phyloP scores from a whole-genome alignment of 2,888 invertebrate species.

The Villa cingulata region DNA sequence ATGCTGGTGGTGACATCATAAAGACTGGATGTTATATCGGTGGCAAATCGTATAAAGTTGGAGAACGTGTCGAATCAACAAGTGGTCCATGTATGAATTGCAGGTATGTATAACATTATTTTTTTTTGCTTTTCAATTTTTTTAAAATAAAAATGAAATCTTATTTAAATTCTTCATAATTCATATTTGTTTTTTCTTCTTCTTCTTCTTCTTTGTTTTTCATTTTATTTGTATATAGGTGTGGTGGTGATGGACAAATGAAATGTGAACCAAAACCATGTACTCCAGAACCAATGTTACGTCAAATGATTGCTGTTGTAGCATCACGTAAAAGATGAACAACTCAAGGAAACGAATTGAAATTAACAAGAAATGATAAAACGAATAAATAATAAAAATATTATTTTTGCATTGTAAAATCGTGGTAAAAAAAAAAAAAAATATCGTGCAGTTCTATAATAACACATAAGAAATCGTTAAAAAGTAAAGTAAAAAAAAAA shows the following conservation, averaged over 20 bases:
- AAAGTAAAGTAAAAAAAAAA: too few species aligned
- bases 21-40: slow-evolving; percentile 71
- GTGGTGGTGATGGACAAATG: slow-evolving; percentile 87
- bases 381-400: too few species aligned
- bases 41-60: slow-evolving; percentile 72
- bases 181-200: background rate
- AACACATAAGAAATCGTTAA: too few species aligned
- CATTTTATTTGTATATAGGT: slow-evolving; percentile 48
- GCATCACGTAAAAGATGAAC: slow-evolving; percentile 56
- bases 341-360: background rate
- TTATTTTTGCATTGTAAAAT: too few species aligned
- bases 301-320: slow-evolving; percentile 79
- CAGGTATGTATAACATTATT: too few species aligned
- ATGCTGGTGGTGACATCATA: slow-evolving; percentile 54
- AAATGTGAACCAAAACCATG: slow-evolving; percentile 85
- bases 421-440: too few species aligned
- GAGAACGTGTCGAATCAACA: slow-evolving; percentile 69
- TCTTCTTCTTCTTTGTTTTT: background rate
- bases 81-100: slow-evolving; percentile 89
- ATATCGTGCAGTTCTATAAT: too few species aligned
- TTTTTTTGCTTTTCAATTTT: slow-evolving; percentile 28
- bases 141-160: slow-evolving; percentile 1
- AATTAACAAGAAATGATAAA: too few species aligned
- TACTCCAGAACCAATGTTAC: slow-evolving; percentile 77
- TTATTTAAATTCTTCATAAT: too few species aligned